Percentiles rank a stretch among this genome's conserved stretches.
phyloP scores from a whole-genome alignment of 2,113 vertebrate species.

The Corynorhinus townsendii region DNA sequence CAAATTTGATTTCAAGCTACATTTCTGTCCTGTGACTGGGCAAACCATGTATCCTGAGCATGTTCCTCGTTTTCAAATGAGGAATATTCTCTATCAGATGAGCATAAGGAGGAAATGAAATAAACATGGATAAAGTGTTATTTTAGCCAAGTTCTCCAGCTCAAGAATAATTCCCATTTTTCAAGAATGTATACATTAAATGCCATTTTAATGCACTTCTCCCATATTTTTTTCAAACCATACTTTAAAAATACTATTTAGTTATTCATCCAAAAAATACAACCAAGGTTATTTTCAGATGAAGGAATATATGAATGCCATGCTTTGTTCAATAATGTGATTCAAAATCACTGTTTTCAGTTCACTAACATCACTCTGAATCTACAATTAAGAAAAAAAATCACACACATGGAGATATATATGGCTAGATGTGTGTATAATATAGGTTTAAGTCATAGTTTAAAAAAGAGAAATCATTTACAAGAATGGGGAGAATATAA shows the following conservation, averaged over 20 bases:
- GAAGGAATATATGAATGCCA: background rate
- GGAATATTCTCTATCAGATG: background rate
- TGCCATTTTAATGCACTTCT: background rate
- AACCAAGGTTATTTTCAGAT: background rate
- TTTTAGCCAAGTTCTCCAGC: background rate
- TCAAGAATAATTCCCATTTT: background rate
- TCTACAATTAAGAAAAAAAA: background rate
- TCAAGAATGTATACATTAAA: background rate
- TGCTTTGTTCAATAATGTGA: background rate
- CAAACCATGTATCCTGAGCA: background rate
- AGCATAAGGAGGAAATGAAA: background rate
- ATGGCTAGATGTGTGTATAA: background rate
- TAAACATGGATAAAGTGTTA: background rate
- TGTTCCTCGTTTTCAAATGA: background rate
- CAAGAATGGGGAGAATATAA: background rate
- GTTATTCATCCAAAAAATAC: background rate
- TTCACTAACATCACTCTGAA: background rate
- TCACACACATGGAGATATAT: background rate
- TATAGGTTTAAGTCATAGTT: background rate
- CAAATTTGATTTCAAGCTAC: background rate
- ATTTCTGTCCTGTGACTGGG: background rate
- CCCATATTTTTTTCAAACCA: background rate
- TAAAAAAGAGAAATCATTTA: background rate
- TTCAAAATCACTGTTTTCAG: background rate
- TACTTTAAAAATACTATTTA: background rate